Conservation (phyloP, 2,888 invertebrate species). For the Hedya salicella region DNA sequence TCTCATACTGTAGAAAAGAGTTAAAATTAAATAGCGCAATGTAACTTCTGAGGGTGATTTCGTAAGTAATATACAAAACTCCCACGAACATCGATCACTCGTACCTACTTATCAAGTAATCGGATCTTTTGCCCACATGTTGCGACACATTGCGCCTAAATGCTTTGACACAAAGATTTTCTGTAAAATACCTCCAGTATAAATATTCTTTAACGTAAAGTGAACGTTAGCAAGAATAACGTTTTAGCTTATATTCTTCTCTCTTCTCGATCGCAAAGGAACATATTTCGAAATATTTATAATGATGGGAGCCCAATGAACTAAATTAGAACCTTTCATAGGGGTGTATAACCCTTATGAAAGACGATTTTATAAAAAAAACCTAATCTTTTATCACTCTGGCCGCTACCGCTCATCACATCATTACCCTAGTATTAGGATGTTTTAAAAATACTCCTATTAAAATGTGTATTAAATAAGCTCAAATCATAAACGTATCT, state of each 20-base stretch:
- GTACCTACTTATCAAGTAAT: slow-evolving; percentile 51
- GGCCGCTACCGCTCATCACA: too few relatives aligned
- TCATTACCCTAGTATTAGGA: too few relatives aligned
- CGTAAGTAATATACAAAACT: neutral
- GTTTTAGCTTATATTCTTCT: too few relatives aligned
- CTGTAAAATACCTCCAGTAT: slow-evolving; percentile 45
- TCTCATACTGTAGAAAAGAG: neutral
- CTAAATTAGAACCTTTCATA: too few relatives aligned
- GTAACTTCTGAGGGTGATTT: neutral
- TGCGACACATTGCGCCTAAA: slow-evolving; percentile 52
- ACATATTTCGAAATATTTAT: too few relatives aligned
- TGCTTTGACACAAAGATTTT: slow-evolving; percentile 44
- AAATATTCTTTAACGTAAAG: neutral
- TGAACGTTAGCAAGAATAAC: neutral
- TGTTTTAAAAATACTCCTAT: too few relatives aligned
- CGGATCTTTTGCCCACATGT: slow-evolving; percentile 58
- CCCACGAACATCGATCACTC: slow-evolving; percentile 53
- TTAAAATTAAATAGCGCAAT: neutral
- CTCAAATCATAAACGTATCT: neutral
- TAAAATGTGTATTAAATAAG: neutral
- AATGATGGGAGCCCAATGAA: too few relatives aligned
- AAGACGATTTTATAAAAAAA: too few relatives aligned
- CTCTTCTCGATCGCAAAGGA: too few relatives aligned
- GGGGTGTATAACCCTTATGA: too few relatives aligned
- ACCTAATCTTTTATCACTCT: too few relatives aligned